phyloP scores from a whole-genome alignment of 2,113 vertebrate genomes.

The Gallinago jamesoni region DNA sequence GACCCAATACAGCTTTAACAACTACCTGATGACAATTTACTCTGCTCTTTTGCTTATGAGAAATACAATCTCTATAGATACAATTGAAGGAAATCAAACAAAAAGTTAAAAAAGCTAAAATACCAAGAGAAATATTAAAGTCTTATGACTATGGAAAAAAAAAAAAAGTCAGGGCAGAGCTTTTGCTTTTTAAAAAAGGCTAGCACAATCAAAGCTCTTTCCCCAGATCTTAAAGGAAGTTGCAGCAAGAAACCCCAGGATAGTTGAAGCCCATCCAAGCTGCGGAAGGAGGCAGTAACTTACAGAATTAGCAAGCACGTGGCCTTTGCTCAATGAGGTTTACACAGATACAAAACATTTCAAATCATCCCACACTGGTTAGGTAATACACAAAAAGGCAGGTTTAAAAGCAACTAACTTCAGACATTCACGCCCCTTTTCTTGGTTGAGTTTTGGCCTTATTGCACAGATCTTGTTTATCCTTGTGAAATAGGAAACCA shows the following conservation, averaged over 20 bases:
- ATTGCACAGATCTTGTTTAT: background rate
- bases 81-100: background rate
- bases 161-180: background rate
- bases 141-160: background rate
- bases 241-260: background rate
- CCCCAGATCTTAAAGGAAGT: background rate
- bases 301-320: background rate
- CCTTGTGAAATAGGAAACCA: background rate
- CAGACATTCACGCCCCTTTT: background rate
- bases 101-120: background rate
- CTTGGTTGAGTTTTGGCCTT: background rate
- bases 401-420: background rate
- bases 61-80: background rate
- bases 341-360: background rate
- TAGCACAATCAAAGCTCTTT: background rate
- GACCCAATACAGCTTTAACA: background rate
- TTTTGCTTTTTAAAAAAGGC: background rate
- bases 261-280: background rate
- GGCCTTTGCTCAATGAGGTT: background rate
- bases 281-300: background rate
- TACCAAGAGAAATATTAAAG: background rate
- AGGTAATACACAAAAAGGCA: background rate
- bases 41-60: background rate
- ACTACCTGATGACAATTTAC: background rate
- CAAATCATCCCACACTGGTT: background rate